Base-by-base conservation (phyloP, 2,797 vertebrate species). In the Momotus momota region DNA sequence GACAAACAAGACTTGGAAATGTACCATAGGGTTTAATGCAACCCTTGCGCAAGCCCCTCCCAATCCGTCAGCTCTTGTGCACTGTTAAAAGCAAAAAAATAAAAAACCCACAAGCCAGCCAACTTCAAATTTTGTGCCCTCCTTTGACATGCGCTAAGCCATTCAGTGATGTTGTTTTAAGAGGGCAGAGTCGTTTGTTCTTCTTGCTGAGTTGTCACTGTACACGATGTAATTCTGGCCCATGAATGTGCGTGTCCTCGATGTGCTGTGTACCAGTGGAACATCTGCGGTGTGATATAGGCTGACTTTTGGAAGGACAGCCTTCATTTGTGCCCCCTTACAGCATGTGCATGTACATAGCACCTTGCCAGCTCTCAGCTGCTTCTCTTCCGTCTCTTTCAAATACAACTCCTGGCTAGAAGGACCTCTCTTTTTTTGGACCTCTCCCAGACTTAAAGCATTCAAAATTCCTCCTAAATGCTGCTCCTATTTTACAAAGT, bases 1-100 rank as follows among this genome's bases (percentile, higher is more conserved):
- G 86, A 81, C 92, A 97, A 97, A 97, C 95, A 97, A 95, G 90
- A 64, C 77, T 85, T 95, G 90, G 91, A 97, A 97, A 92, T 18
- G 86, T 96, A 88, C 91, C 81, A 41, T 1, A 26, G 88, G 21
- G 14, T 91, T 97, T 93, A 86, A 81, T 46, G 90, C 90, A 97
- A 96, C 86, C 74, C 66, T 97, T 97, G 93, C 23, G 1, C 75
- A 97, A 97, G 15, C 29, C 82, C 40, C 19, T 48, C 64, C 60
- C 55, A 8, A 79, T 78, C 86, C 77, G 49, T 12, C 1, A 1
- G 81, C 71, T 91, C 40, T 66, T 86, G 79, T 0, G 2, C 0
- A 3, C 58, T 40, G 33, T 35, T 58, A 10, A 83, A 80, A 88
- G 35, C 35, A 54, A 78, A n/a, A 22, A 33, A 54, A 26, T 16